phyloP scores from a whole-genome alignment of 2,113 vertebrate species.

The Syrrhaptes paradoxus region DNA sequence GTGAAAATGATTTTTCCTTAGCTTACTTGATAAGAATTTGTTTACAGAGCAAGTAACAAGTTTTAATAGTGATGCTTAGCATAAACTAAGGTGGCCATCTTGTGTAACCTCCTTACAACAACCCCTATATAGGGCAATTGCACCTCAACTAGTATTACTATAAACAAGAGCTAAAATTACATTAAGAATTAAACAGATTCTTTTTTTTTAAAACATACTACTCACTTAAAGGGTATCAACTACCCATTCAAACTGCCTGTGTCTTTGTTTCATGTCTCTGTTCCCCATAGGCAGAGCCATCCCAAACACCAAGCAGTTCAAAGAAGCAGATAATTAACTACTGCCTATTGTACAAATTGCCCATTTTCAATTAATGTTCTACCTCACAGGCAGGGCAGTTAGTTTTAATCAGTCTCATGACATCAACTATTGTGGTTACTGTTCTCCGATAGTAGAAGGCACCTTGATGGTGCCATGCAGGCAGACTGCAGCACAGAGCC shows the following conservation, averaged over 20 bases:
- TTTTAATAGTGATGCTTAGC: neutral
- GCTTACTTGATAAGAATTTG: neutral
- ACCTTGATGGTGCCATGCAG: neutral
- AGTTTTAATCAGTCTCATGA: conserved; percentile 66
- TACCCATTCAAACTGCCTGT: neutral
- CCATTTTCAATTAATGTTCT: conserved; percentile 69
- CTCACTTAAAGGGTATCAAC: conserved; percentile 4
- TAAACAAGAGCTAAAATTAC: neutral
- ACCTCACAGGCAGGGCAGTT: conserved; percentile 60
- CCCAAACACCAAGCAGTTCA: conserved; percentile 63
- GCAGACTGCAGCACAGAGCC: neutral
- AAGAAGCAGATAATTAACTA: conserved; percentile 68
- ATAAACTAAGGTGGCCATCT: neutral
- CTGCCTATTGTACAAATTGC: conserved; percentile 65
- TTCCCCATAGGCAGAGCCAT: conserved; percentile 54
- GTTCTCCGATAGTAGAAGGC: conserved; percentile 23
- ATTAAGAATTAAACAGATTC: neutral
- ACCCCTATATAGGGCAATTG: neutral
- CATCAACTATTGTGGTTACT: conserved; percentile 52
- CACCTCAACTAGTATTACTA: neutral
- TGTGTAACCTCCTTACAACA: neutral
- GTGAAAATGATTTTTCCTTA: neutral
- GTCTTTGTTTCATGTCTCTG: conserved; percentile 31
- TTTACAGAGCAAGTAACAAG: conserved; percentile 1
- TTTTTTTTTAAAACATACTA: neutral